Evolutionary conservation across 1,140 invertebrate species (phyloP).

Genomic region (Bombus affinis): DNA sequence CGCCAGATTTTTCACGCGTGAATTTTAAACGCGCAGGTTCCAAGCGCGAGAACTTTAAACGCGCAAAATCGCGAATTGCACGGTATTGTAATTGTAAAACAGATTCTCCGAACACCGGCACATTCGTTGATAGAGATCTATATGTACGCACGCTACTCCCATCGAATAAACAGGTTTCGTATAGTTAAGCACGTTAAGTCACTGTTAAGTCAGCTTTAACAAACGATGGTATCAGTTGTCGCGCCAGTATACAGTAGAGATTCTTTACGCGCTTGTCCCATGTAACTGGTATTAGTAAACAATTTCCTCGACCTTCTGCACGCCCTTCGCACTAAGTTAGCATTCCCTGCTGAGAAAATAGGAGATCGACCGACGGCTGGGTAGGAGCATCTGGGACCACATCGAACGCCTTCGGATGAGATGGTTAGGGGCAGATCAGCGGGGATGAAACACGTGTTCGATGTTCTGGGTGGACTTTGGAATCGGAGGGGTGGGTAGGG

Average conservation of each 20-base stretch:
- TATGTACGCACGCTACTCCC: no score
- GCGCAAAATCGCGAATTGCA: no score
- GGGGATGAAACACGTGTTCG: slow-evolving; percentile 81
- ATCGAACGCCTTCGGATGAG: slow-evolving; percentile 67
- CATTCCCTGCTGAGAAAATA: slow-evolving; percentile 60
- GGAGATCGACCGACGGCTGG: slow-evolving; percentile 68
- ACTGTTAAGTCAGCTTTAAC: no score
- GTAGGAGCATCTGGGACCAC: slow-evolving; percentile 79
- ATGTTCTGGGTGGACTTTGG: slow-evolving; percentile 68
- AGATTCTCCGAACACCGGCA: no score
- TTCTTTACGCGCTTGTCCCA: background rate
- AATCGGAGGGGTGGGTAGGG: slow-evolving; percentile 51
- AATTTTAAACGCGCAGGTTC: no score
- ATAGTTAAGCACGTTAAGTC: accelerated
- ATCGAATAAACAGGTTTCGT: no score
- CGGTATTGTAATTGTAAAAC: no score
- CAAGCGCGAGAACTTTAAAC: no score
- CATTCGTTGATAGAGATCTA: no score
- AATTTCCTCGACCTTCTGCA: background rate
- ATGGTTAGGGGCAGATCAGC: slow-evolving; percentile 77
- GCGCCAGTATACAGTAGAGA: background rate
- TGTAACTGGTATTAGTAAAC: background rate
- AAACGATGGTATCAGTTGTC: no score
- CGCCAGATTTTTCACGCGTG: no score
- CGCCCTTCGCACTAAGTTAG: slow-evolving; percentile 44